Evolutionary conservation across 2,113 vertebrate species (phyloP), one percentile per base, ranked within the genome.

Genomic region (Corvus cornix): DNA sequence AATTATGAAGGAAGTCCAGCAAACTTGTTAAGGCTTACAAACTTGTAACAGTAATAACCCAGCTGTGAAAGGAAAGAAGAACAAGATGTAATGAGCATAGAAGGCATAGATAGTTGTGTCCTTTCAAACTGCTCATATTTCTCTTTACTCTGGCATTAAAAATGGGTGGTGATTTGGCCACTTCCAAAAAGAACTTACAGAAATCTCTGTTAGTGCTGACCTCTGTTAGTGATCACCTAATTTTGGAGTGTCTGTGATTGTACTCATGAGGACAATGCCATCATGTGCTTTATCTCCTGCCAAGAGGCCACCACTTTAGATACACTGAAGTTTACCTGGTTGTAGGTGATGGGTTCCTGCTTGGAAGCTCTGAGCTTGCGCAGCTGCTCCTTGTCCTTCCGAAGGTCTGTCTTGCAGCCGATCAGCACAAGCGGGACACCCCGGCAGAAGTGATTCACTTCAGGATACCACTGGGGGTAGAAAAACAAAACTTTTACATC

Each of bases 321-420:
- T 3, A 2, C 21, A 5, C 10, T 10, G 39, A 2, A 21, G 4
- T 17, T 91, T 85, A 99, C 99, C 99, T 99, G 98, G 35, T 3
- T 97, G 91, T 99, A 99, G 8, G 99, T 99, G 90, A 99, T 97
- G 59, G 99, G 99, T 7, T 97, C 98, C 94, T 98, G 98, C 87
- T 98, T 97, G 16, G 97, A 86, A 2, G 99, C 98, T 93, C 97
- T 98, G 51, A 99, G 98, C 93, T 98, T 99, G 80, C 99, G 98
- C 23, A 98, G 39, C 44, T 98, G 98, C 77, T 99, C 99, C 94
- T 99, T 99, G 82, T 99, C 99, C 93, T 99, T 99, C 62, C 99
- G 96, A 7, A 99, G 98, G 97, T 99, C 99, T 1, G 99, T 99
- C 97, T 99, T 99, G 97, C 99, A 99, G 95, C 99, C 99, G 12